Evolutionary conservation across 2,113 vertebrate genomes (phyloP), one percentile per base, ranked within the genome.

Genomic region (Budorcas taxicolor): DNA sequence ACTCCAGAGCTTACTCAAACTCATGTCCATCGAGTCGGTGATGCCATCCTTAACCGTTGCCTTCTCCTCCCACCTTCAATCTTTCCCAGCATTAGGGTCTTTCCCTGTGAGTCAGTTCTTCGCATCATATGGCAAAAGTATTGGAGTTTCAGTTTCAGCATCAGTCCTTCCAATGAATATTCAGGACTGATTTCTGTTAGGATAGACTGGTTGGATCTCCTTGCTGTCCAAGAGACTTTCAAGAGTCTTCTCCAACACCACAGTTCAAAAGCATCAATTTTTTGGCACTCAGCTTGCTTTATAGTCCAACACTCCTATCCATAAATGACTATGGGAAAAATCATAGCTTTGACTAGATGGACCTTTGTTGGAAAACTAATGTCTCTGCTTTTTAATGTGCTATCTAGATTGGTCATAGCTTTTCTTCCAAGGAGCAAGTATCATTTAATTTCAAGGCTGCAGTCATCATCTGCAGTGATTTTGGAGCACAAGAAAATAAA

Each of bases 1-100:
- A 23, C 19, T 36, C 1, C 4, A 0, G 64, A 36, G 9, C 4
- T 36, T 36, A 36, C n/a, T 71, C n/a, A 71, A 36, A 71, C 19
- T 71, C n/a, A 71, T 71, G 64, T 23, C 16, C 64, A 71, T 36
- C 2, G 9, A 71, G 19, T 71, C 2, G 1, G n/a, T 71, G 2
- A 71, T 36, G 64, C 19, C 64, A 71, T 71, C n/a, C n/a, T 36
- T n/a, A 23, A n/a, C 19, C 4, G 0, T 71, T 71, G n/a, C n/a
- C 19, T 71, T 71, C 64, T 36, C 19, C n/a, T 36, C n/a, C n/a
- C n/a, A 71, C 17, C 64, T 36, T 71, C 64, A 71, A 23, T 71
- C 17, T 71, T 36, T 71, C n/a, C n/a, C n/a, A 71, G n/a, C 8
- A 71, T 21, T 17, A 71, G 17, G 33, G 64, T 36, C 64, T 71